Evolutionary conservation across 2,113 vertebrate species (phyloP).

Genomic region (Marmota flaviventris): DNA sequence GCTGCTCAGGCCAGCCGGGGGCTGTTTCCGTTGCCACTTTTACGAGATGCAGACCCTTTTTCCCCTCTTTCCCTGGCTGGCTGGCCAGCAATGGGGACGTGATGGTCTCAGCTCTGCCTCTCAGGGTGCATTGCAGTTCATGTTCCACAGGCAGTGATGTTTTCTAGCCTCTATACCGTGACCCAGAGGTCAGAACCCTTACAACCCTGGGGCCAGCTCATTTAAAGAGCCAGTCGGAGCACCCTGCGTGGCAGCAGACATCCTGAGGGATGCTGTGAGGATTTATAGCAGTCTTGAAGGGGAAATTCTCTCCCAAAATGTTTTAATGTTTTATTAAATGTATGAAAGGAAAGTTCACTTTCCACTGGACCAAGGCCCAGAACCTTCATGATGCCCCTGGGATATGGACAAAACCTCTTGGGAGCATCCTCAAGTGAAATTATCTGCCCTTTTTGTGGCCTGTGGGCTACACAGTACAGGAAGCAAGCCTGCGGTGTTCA

Average conservation of each 20-base stretch:
- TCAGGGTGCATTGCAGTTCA: not conserved
- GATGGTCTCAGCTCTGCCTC: not conserved
- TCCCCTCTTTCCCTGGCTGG: not conserved
- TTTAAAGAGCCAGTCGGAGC: not conserved
- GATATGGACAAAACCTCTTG: not conserved
- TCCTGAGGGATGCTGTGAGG: not conserved
- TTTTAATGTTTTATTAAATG: conserved; percentile 4
- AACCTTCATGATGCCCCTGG: conserved; percentile 5
- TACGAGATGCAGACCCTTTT: conserved; percentile 37
- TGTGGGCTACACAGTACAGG: not conserved
- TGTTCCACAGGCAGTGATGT: not conserved
- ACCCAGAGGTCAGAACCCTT: not conserved
- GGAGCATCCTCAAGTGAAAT: not conserved
- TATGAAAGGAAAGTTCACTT: conserved; percentile 36
- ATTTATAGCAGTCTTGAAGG: conserved; percentile 20
- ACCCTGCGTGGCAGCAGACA: not conserved
- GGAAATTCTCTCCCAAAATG: conserved; percentile 37
- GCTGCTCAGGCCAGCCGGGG: conserved; percentile 65
- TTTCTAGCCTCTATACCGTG: not conserved
- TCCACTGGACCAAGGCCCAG: conserved; percentile 9
- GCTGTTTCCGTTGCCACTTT: conserved; percentile 62
- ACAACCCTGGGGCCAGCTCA: not conserved
- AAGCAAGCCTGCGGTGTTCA: not conserved
- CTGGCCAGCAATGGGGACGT: not conserved
- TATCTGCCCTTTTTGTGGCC: not conserved